Base-by-base conservation (phyloP, 2,797 vertebrate species). In the Bovichtus diacanthus region DNA sequence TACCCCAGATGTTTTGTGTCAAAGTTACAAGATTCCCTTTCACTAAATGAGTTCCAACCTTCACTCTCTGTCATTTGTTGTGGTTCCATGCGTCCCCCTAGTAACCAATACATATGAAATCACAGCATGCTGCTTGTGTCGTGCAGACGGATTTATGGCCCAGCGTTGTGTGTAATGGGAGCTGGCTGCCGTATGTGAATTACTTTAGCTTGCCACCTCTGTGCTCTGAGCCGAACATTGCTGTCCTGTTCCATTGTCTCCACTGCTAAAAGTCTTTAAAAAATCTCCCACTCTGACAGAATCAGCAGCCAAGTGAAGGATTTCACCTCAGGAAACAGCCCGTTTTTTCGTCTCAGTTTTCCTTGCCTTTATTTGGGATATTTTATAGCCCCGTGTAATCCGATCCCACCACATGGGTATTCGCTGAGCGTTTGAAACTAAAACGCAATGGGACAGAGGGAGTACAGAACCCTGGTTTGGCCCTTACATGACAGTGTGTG, bases 321-420 rank as follows among this genome's bases (percentile, higher is more conserved):
- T 89, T 92, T 92, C 80, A 90, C 87, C 90, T 90, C 90, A 91
- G 91, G 89, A 94, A 93, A 89, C 87, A 66, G 87, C 56, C 83
- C 5, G 27, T 81, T 88, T 90, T 90, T 88, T 78, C 74, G 73
- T 88, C 91, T 92, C 90, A 80, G 83, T 90, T 93, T 93, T 80
- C 93, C 77, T 65, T 89, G 92, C 86, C 90, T 94, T 94, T 92
- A 93, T 94, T 94, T 93, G 93, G 92, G 93, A 91, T 93, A 94
- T 93, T 94, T 94, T 94, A 94, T 94, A 93, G 92, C 87, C 90
- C 71, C 84, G 13, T 92, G 92, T 92, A 94, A 94, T 84, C 76
- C 4, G 90, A 94, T 87, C 89, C 82, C 83, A 91, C 90, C 92
- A 90, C 92, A 90, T 91, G 92, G 92, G 94, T 91, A 93, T 94